A percentile compares a stretch with the other conserved stretches of the same genome.
Conservation (phyloP, 2,888 invertebrate genomes). For the Melinaea menophilus region DNA sequence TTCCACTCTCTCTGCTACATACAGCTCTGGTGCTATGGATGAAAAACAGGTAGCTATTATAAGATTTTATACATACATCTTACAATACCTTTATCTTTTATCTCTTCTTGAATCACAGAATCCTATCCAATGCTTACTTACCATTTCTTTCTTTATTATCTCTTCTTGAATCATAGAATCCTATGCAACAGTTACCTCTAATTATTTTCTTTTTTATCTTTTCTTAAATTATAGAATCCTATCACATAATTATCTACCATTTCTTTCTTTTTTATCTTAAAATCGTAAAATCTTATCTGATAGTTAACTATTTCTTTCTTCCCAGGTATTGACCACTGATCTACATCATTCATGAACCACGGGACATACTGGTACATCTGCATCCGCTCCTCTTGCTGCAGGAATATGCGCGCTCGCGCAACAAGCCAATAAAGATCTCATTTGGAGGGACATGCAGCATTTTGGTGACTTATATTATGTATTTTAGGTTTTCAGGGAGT, state of each 20-base stretch:
- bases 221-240: too few relatives aligned
- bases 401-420: slow-evolving; percentile 96
- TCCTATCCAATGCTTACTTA: background rate
- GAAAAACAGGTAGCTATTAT: slow-evolving; percentile 83
- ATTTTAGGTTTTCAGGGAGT: background rate
- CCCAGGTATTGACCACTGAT: slow-evolving; percentile 92
- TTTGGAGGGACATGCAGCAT: slow-evolving; percentile 85
- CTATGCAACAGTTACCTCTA: too few relatives aligned
- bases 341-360: slow-evolving; percentile 95
- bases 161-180: too few relatives aligned
- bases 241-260: too few relatives aligned
- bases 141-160: too few relatives aligned
- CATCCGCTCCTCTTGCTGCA: slow-evolving; percentile 96
- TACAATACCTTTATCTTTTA: too few relatives aligned
- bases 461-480: slow-evolving; percentile 72
- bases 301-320: background rate
- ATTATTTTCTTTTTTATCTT: too few relatives aligned
- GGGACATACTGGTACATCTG: slow-evolving; percentile 95
- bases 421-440: slow-evolving; percentile 93
- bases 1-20: slow-evolving; percentile 98
- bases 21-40: slow-evolving; percentile 95
- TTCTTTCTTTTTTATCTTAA: too few relatives aligned
- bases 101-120: background rate
- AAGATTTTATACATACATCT: too few relatives aligned
- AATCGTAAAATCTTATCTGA: too few relatives aligned